Evolutionary conservation across 2,888 invertebrate genomes (phyloP).

Genomic region (Drosophila meridionalis): DNA sequence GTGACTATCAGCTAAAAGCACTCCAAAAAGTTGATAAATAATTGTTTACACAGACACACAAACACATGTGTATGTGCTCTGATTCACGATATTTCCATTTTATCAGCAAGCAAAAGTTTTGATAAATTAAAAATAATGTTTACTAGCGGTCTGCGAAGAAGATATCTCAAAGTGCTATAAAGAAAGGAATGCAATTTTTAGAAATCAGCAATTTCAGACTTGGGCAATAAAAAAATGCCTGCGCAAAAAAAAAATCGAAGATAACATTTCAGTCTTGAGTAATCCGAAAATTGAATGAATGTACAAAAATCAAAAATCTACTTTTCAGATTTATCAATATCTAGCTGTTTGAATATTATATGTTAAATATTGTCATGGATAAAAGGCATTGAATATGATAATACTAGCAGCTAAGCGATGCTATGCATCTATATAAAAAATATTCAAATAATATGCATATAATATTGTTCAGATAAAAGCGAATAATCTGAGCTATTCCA

Average conservation of each 20-base stretch:
- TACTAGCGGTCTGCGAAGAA: slow-evolving; percentile 1
- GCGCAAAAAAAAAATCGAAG: background rate
- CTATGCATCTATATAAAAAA: slow-evolving; percentile 9
- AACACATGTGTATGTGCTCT: slow-evolving; percentile 1
- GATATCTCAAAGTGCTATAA: slow-evolving; percentile 1
- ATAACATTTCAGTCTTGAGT: background rate
- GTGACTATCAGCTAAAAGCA: slow-evolving; percentile 38
- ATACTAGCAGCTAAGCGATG: slow-evolving; percentile 5
- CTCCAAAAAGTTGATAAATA: slow-evolving; percentile 25
- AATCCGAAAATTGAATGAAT: background rate
- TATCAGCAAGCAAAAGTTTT: slow-evolving; percentile 26
- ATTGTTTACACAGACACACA: slow-evolving; percentile 3
- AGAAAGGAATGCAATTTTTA: background rate
- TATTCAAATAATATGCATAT: background rate
- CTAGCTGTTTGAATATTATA: background rate
- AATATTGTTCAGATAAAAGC: background rate
- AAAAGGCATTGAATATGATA: background rate
- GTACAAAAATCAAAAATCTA: background rate
- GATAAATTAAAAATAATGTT: slow-evolving; percentile 34
- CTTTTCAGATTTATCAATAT: background rate
- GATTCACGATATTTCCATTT: slow-evolving; percentile 27
- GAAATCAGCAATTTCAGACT: slow-evolving; percentile 1
- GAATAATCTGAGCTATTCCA: background rate
- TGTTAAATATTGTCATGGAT: slow-evolving; percentile 23
- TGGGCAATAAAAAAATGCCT: background rate